These are phyloP conservation scores for Drosophila bocki DNA, from an alignment of 1,140 invertebrate genomes.

Conservation along the genomic window DNA sequence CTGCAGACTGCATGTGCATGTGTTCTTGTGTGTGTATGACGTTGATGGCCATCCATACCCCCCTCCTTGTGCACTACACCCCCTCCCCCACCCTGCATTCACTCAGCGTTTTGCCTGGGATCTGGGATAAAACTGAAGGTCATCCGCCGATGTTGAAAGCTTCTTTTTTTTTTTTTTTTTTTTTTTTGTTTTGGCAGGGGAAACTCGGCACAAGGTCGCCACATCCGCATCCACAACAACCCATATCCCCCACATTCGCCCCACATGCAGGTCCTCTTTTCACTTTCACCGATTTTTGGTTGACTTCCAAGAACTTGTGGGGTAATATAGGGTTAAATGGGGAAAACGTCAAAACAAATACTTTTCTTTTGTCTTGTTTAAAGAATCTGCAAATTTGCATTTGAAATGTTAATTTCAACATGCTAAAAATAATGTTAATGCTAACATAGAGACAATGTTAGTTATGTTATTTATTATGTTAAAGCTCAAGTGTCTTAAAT, in stretches of 20 bases:
- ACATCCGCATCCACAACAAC: conserved; percentile 15
- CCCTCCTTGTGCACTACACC: not conserved
- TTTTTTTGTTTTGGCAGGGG: conserved; percentile 15
- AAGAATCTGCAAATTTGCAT: not conserved
- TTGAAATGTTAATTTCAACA: not conserved
- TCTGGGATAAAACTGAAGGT: conserved; percentile 46
- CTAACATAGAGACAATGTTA: not conserved
- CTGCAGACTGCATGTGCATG: not conserved
- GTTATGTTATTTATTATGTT: not conserved
- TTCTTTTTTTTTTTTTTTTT: conserved; percentile 7
- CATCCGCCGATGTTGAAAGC: conserved; percentile 33
- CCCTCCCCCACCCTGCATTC: not conserved
- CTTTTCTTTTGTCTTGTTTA: not conserved
- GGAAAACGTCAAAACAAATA: not conserved
- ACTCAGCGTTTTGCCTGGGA: conserved; percentile 32
- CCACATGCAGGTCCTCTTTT: conserved; percentile 10
- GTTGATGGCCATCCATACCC: not conserved
- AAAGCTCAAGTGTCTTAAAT: not conserved
- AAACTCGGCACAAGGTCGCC: conserved; percentile 35
- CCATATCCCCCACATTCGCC: conserved; percentile 10
- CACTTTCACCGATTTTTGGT: conserved; percentile 24
- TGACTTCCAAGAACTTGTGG: conserved; percentile 11
- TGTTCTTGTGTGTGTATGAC: conserved; percentile 21
- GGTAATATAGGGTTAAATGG: conserved; percentile 1
- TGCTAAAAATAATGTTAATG: no score